phyloP scores from a whole-genome alignment of 2,113 vertebrate species.

The Bufo bufo region DNA sequence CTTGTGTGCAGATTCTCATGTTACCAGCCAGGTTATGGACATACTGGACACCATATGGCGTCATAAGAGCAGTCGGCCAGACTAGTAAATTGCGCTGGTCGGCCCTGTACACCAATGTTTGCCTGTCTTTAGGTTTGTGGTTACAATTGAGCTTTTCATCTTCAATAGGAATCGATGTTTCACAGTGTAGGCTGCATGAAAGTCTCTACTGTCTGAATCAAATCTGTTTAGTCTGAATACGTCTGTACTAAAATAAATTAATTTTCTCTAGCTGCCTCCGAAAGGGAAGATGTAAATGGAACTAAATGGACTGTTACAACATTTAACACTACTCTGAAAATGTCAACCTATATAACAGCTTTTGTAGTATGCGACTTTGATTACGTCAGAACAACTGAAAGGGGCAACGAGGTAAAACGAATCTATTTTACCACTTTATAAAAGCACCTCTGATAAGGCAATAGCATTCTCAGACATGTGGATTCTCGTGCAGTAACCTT shows the following conservation, averaged over 20 bases:
- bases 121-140: background rate
- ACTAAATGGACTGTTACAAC: slow-evolving; percentile 72
- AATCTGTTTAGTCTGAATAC: slow-evolving; percentile 37
- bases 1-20: too few species aligned
- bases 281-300: slow-evolving; percentile 71
- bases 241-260: slow-evolving; percentile 43
- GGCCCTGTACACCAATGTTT: background rate
- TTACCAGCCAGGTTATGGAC: too few species aligned
- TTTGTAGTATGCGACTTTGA: slow-evolving; percentile 74
- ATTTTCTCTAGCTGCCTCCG: slow-evolving; percentile 69
- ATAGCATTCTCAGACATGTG: background rate
- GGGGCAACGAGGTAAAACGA: slow-evolving; percentile 73
- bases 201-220: background rate
- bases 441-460: background rate
- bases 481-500: background rate
- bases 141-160: background rate
- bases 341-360: slow-evolving; percentile 79
- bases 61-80: background rate
- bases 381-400: slow-evolving; percentile 68
- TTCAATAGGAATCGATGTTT: background rate
- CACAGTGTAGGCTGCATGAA: background rate
- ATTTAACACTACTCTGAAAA: slow-evolving; percentile 73
- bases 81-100: background rate
- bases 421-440: background rate
- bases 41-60: too few species aligned